Evolutionary conservation across 2,888 invertebrate species (phyloP), one percentile per base, ranked within the genome.

Genomic region (Allygus modestus): DNA sequence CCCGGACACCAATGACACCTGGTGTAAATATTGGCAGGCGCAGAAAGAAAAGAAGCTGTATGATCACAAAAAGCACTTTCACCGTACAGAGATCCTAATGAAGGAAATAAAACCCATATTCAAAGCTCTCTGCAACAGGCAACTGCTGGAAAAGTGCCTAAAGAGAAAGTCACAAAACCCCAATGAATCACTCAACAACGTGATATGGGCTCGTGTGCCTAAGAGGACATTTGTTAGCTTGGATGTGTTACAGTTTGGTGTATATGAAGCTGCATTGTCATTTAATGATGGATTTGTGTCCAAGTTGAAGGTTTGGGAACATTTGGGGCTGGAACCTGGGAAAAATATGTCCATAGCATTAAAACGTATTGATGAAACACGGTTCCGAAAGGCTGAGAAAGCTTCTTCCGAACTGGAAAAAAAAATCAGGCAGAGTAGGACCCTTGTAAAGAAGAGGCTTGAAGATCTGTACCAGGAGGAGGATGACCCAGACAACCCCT

Each of bases 401-500:
- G 79, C 51, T 12, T 20, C 9, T 0, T 43, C 20, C n/a, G 28
- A 46, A 1, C 26, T 51, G 17, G 75, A 75, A 43, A 75, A 43
- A n/a, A 79, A 79, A 79, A 79, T 28, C 17, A 20, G 51, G 17
- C 46, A 51, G 51, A 51, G 46, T 17, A 79, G 51, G 43, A 79
- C 79, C 12, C 31, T 79, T n/a, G 20, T 26, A 9, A 79, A 79
- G 17, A 51, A 26, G 15, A 79, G 26, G 2, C 51, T 51, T 23
- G 79, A 79, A 26, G 79, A 79, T 31, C 0, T 46, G 1, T 51
- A 79, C 31, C 37, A 33, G 20, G 43, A 33, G 37, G 43, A 43
- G n/a, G 79, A 79, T 46, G 79, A 79, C 28, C 46, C 51, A 7
- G 79, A 79, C 51, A 79, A 79, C 51, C 51, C 79, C 51, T 46